Conservation (phyloP, 2,113 vertebrate species). For the Galeopterus variegatus region DNA sequence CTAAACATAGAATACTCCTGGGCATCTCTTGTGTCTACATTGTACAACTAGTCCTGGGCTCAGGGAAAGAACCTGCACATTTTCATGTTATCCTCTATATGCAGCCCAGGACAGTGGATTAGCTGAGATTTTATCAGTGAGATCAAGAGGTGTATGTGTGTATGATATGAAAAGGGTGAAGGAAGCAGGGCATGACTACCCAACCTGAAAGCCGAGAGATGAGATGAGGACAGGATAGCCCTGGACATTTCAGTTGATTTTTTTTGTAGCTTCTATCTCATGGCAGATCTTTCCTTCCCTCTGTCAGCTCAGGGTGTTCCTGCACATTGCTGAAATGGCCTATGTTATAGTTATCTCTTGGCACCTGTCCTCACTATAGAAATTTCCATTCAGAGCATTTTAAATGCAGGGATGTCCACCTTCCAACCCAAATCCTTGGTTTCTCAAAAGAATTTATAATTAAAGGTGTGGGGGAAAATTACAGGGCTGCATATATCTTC, state of each 20-base stretch:
- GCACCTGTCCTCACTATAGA: not conserved
- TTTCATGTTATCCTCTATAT: not conserved
- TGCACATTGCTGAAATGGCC: not conserved
- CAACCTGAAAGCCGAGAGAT: not conserved
- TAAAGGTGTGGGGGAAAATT: not conserved
- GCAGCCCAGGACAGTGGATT: not conserved
- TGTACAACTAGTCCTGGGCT: not conserved
- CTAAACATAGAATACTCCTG: not conserved
- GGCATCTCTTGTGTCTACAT: not conserved
- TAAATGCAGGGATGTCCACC: slow-evolving; percentile 2
- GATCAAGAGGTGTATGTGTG: not conserved
- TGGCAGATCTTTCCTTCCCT: not conserved
- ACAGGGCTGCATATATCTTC: slow-evolving; percentile 1
- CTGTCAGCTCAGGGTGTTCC: not conserved
- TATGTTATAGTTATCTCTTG: not conserved
- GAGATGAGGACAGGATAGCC: not conserved
- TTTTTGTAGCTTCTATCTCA: not conserved
- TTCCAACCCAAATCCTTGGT: not conserved
- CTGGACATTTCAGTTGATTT: not conserved
- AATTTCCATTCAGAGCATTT: slow-evolving; percentile 39
- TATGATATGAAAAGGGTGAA: not conserved
- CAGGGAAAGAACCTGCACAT: not conserved
- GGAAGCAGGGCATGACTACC: not conserved
- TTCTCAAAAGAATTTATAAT: slow-evolving; percentile 34
- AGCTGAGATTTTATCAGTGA: not conserved